phyloP scores from a whole-genome alignment of 2,113 vertebrate genomes.

The Alethe diademata region DNA sequence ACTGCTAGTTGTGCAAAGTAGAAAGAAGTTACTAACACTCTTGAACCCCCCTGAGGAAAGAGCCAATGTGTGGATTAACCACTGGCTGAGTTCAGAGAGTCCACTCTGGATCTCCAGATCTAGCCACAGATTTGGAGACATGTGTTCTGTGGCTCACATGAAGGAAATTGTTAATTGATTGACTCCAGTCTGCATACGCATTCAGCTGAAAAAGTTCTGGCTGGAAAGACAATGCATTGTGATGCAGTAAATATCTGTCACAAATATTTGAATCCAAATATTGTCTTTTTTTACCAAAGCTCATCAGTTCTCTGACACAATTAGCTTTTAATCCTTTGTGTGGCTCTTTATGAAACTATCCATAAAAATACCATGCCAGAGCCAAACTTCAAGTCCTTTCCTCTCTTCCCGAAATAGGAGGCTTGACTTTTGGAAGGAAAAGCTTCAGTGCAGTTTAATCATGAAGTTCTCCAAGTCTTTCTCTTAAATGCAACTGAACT shows the following conservation, averaged over 20 bases:
- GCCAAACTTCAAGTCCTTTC: conserved; percentile 22
- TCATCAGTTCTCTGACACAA: conserved; percentile 9
- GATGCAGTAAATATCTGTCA: conserved; percentile 27
- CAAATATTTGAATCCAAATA: conserved; percentile 38
- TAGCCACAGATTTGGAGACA: not conserved
- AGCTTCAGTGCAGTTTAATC: not conserved
- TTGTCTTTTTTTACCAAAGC: conserved; percentile 51
- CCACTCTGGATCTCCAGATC: not conserved
- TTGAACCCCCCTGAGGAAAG: not conserved
- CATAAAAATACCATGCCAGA: not conserved
- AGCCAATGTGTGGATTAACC: not conserved
- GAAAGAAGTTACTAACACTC: not conserved
- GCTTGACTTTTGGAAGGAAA: not conserved
- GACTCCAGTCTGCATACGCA: not conserved
- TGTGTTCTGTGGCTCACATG: not conserved
- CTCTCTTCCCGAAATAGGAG: not conserved
- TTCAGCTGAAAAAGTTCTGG: conserved; percentile 1
- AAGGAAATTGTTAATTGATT: not conserved
- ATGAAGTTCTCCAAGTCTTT: not conserved
- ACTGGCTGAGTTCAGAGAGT: not conserved
- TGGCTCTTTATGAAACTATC: not conserved
- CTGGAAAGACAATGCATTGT: conserved; percentile 17
- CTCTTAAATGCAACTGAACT: not conserved
- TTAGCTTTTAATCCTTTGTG: conserved; percentile 1
- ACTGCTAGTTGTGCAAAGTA: not conserved